Conservation (phyloP, 1,140 invertebrate genomes). For the Listronotus bonariensis region DNA sequence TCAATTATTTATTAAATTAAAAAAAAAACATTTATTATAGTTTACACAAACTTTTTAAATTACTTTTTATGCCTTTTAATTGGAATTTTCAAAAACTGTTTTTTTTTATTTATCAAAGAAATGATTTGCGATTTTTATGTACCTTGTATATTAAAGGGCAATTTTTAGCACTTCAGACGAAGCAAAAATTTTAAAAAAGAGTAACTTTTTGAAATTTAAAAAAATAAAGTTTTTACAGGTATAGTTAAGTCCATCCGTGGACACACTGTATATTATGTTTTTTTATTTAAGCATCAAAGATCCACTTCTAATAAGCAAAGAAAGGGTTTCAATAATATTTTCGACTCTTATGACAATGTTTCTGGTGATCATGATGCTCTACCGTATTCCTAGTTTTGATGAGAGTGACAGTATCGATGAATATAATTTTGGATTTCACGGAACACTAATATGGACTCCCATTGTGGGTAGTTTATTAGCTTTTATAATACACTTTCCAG, state of each 20-base stretch:
- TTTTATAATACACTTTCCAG: conserved; percentile 29
- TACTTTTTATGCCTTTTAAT: too few species aligned
- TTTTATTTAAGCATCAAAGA: conserved; percentile 28
- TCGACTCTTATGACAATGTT: conserved; percentile 33
- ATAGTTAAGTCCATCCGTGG: too few species aligned
- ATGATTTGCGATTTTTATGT: too few species aligned
- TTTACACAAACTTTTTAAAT: too few species aligned
- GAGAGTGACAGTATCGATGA: conserved; percentile 32
- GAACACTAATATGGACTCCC: conserved; percentile 22
- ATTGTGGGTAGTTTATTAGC: conserved; percentile 19
- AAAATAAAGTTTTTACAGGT: too few species aligned
- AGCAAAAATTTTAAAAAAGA: too few species aligned
- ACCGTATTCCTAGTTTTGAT: conserved; percentile 30
- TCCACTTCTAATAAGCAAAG: conserved; percentile 16
- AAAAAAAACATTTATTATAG: too few species aligned
- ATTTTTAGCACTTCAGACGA: too few species aligned
- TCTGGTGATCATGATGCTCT: conserved; percentile 31
- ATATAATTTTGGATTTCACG: conserved; percentile 22
- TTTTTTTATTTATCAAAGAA: too few species aligned
- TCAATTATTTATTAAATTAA: too few species aligned
- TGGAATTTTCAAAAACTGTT: not conserved
- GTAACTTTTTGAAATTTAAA: too few species aligned
- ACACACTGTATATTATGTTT: not conserved
- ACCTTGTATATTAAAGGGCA: too few species aligned
- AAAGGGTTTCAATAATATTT: conserved; percentile 35